These are phyloP conservation scores for Drosophila neocordata DNA, from an alignment of 1,140 invertebrate species.

Conservation along the genomic window DNA sequence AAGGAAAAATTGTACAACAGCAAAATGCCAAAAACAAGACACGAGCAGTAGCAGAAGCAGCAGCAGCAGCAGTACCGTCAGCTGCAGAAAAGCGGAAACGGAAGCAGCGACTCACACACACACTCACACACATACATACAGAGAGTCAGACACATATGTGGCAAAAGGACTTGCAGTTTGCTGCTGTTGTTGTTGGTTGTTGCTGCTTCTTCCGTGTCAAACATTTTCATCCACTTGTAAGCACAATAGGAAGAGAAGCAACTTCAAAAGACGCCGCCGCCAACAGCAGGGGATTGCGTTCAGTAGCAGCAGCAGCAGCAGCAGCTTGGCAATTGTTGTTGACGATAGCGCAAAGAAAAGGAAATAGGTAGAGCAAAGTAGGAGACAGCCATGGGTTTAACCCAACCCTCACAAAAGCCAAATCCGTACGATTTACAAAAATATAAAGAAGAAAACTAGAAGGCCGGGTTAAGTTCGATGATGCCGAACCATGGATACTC, in stretches of 20 bases:
- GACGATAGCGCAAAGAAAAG: neutral
- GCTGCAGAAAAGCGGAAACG: constrained; percentile 59
- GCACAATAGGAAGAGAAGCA: constrained; percentile 53
- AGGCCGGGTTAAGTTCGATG: neutral
- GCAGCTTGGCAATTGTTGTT: constrained; percentile 33
- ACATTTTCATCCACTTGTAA: constrained; percentile 79
- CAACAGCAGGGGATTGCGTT: constrained; percentile 16
- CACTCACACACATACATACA: constrained; percentile 21
- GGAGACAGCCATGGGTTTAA: neutral
- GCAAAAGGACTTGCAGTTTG: constrained; percentile 64
- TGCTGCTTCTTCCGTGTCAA: constrained; percentile 62
- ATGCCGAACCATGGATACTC: too few relatives aligned
- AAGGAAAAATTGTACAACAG: constrained; percentile 46
- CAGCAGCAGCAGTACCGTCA: constrained; percentile 41
- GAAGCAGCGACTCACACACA: constrained; percentile 57
- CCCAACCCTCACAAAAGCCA: constrained; percentile 27
- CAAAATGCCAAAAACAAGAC: constrained; percentile 56
- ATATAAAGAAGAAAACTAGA: constrained; percentile 17
- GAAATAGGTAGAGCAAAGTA: neutral
- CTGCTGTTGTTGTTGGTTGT: constrained; percentile 15
- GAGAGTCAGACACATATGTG: constrained; percentile 42
- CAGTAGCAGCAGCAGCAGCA: constrained; percentile 25
- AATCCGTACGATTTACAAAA: constrained; percentile 39
- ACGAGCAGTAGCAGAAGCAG: constrained; percentile 30
- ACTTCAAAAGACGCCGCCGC: constrained; percentile 67